Conservation (phyloP, 2,113 vertebrate genomes). For the Noturus placidus region DNA sequence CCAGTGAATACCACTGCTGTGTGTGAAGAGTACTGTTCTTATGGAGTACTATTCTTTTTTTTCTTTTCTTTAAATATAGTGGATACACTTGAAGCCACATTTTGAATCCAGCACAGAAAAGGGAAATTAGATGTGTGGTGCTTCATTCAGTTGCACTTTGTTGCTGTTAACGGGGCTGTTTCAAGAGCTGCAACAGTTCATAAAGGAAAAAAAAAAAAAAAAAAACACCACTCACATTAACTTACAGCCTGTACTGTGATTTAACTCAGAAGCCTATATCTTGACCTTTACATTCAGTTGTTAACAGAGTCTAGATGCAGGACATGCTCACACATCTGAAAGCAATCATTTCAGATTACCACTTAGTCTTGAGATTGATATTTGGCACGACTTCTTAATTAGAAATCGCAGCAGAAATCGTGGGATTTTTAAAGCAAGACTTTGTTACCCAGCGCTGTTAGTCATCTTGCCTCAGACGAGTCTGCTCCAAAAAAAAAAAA, state of each 20-base stretch:
- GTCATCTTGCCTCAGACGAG: constrained; percentile 9
- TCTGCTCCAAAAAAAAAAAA: background rate
- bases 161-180: constrained; percentile 16
- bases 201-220: no score
- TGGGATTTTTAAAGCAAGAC: constrained; percentile 26
- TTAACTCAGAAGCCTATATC: background rate
- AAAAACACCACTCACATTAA: background rate
- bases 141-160: background rate
- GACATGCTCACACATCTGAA: constrained; percentile 12
- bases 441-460: constrained; percentile 7
- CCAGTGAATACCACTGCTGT: background rate
- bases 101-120: background rate
- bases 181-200: constrained; percentile 15
- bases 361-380: background rate
- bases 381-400: constrained; percentile 25
- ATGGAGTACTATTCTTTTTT: background rate
- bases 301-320: background rate
- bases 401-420: background rate
- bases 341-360: background rate
- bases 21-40: background rate
- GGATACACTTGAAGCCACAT: background rate
- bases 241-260: background rate
- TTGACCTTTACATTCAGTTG: background rate
- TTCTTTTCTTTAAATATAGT: background rate
- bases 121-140: background rate